Conservation (phyloP, 2,113 vertebrate species). For the Perccottus glenii region DNA sequence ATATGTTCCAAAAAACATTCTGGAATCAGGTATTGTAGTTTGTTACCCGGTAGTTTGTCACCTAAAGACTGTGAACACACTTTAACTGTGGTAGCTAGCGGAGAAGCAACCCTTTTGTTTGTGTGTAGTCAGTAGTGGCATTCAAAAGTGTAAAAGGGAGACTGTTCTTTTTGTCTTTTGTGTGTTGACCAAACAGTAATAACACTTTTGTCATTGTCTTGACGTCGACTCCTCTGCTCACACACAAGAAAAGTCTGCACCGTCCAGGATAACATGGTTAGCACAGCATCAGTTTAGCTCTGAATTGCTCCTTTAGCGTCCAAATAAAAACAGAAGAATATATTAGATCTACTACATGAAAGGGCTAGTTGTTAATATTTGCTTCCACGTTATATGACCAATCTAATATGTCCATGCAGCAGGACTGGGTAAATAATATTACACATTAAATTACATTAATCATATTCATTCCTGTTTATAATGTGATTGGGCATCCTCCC, state of each 20-base stretch:
- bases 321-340: too few species aligned
- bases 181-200: slow-evolving; percentile 42
- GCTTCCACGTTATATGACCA: too few species aligned
- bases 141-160: slow-evolving; percentile 41
- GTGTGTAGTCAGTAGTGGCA: slow-evolving; percentile 37
- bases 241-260: background rate
- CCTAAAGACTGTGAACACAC: slow-evolving; percentile 19
- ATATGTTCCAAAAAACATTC: slow-evolving; percentile 59
- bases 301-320: too few species aligned
- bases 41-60: slow-evolving; percentile 21
- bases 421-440: too few species aligned
- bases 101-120: slow-evolving; percentile 23
- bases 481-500: too few species aligned
- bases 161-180: slow-evolving; percentile 40
- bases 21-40: slow-evolving; percentile 52
- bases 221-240: slow-evolving; percentile 32
- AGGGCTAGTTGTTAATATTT: too few species aligned
- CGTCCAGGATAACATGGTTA: background rate
- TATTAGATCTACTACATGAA: too few species aligned
- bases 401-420: too few species aligned
- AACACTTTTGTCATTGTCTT: slow-evolving; percentile 46
- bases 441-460: too few species aligned
- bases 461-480: too few species aligned
- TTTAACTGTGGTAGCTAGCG: slow-evolving; percentile 34
- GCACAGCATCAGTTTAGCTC: too few species aligned